Evolutionary conservation across 2,113 vertebrate genomes (phyloP), one percentile per base, ranked within the genome.

Genomic region (Rhagologus leucostigma): DNA sequence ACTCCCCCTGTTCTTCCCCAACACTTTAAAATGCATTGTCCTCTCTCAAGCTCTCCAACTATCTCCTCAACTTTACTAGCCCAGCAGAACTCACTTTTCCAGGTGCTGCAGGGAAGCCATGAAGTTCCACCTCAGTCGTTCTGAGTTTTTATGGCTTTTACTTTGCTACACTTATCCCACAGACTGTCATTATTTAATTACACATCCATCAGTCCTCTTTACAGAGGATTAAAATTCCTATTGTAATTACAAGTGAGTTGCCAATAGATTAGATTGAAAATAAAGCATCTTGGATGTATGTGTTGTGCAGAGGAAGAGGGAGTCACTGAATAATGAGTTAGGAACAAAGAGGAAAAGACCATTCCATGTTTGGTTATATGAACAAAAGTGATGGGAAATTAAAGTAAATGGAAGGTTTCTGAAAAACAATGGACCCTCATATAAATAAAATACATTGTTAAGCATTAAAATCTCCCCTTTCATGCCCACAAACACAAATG

Each of bases 201-300:
- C 16, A 91, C 6, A 82, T 24, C 39, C 56, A 84, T 56, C 39
- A 64, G 65, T 17, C 57, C 59, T 77, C 69, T 68, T 92, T 56
- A 81, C 2, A 75, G 35, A 41, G 37, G 80, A 64, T 95, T 95
- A 79, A 95, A 84, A 97, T 75, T 84, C 80, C 86, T 92, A 16
- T 67, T 69, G 29, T 79, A 91, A 94, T 94, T 91, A 73, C 37
- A 81, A 56, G 35, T 84, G 47, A 84, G 42, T 35, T 91, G 69
- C 77, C 76, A 70, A 87, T 24, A 91, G 29, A 47, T 90, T 77
- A 95, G 52, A 32, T 32, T 68, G 64, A 87, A 91, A 87, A 91
- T 29, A 82, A 92, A 81, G 56, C 44, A 89, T 46, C 23, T 49
- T 17, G 19, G 13, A n/a, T 70, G 10, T 22, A 37, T 16, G 13